A percentile compares a stretch with the other conserved stretches of the same genome.
These are phyloP conservation scores for Hesperia comma DNA, from an alignment of 2,888 invertebrate species.

Conservation along the genomic window DNA sequence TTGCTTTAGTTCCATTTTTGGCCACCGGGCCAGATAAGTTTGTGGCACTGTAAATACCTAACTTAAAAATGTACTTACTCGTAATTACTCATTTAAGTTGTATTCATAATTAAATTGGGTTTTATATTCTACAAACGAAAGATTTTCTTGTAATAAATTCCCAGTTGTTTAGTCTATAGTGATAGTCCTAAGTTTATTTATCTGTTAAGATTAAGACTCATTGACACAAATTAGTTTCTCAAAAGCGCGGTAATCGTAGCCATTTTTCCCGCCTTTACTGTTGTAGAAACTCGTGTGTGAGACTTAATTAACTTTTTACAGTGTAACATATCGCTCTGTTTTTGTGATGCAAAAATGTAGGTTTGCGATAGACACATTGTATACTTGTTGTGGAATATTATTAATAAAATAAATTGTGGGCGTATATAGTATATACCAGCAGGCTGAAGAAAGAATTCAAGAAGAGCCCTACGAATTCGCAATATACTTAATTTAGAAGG, in stretches of 20 bases:
- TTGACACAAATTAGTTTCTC: not conserved
- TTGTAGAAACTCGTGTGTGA: not conserved
- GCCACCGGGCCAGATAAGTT: no score
- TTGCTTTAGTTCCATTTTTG: no score
- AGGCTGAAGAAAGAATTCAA: no score
- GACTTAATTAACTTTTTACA: conserved; percentile 12
- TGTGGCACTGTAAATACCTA: no score
- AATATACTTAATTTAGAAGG: no score
- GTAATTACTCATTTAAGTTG: not conserved
- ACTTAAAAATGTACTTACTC: not conserved
- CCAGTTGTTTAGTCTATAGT: conserved; percentile 12
- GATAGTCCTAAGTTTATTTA: not conserved
- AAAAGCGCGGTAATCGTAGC: not conserved
- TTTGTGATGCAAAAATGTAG: conserved; percentile 46
- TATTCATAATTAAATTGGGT: not conserved
- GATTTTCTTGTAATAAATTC: not conserved
- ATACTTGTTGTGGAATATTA: not conserved
- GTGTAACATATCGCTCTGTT: conserved; percentile 42
- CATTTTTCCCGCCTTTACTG: not conserved
- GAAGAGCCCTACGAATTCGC: no score
- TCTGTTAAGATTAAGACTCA: not conserved
- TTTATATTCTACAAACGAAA: not conserved
- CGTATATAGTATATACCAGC: no score
- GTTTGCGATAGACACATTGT: conserved; percentile 38
- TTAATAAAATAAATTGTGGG: conserved; percentile 3